A percentile compares a stretch with the other conserved stretches of the same genome.
Evolutionary conservation across 2,113 vertebrate species (phyloP).

Genomic region (Macroglossus sobrinus): DNA sequence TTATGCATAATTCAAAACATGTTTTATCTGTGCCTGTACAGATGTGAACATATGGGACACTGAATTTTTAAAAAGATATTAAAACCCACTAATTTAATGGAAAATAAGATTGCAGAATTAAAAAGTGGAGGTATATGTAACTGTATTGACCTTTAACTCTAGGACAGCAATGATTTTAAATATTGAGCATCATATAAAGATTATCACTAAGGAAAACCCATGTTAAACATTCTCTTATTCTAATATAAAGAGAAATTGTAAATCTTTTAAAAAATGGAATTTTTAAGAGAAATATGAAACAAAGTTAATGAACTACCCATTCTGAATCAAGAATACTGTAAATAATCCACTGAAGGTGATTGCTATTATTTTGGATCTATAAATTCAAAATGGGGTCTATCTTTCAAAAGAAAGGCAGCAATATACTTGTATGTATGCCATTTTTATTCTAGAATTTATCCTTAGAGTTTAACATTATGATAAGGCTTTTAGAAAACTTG

Average conservation of each 20-base stretch:
- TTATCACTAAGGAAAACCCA: neutral
- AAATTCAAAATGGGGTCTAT: conserved; percentile 37
- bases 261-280: conserved; percentile 15
- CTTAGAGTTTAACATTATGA: neutral
- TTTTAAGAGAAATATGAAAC: conserved; percentile 64
- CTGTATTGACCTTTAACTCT: neutral
- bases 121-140: neutral
- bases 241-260: neutral
- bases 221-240: conserved; percentile 22
- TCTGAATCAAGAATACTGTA: conserved; percentile 26
- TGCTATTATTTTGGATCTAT: conserved; percentile 55
- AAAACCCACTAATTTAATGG: neutral
- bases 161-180: neutral
- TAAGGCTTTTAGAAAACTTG: neutral
- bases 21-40: conserved; percentile 30
- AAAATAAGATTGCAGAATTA: neutral
- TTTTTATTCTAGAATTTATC: conserved; percentile 4
- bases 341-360: conserved; percentile 47
- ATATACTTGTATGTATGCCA: neutral
- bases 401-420: neutral
- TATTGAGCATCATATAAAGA: neutral
- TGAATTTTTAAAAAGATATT: conserved; percentile 18
- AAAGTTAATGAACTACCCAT: conserved; percentile 45
- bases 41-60: neutral
- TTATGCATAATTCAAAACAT: conserved; percentile 30